Base-by-base conservation (phyloP, 1,140 invertebrate genomes). In the Drosophila aff. region DNA sequence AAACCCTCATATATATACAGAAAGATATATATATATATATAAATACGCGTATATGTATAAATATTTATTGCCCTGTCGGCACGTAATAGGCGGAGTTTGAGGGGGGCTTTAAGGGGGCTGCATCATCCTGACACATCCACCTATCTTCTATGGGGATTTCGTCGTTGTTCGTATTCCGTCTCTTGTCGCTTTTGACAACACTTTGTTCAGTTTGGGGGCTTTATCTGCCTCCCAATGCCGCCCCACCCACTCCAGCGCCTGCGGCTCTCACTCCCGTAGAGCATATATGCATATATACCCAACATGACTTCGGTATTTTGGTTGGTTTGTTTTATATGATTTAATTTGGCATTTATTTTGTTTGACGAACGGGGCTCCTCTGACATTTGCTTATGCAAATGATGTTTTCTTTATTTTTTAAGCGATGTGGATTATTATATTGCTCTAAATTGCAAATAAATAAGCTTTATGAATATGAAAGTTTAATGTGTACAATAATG, bases 371-470 rank as follows among this genome's bases (percentile, higher is more conserved):
- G 23, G 23, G 21, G 21, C 43, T 71, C 77, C 46, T 44, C 65
- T 57, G 74, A 31, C 61, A 49, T 86, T 85, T 81, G 61, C 52
- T 75, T 78, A 86, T 82, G 82, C 79, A 86, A 85, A 85, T 85
- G 57, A 21, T 44, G 46, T 72, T 55, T 67, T 71, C 58, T 55
- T 64, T 67, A 23, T 41, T 31, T 67, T 21, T 60, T 11, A 18
- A 57, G 10, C 33, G 43, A 41, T 68, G 2, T 16, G 47, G 15
- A 21, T 67, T 69, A 43, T 49, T 62, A 41, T 26, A 41, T 55
- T 61, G 50, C 23, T 49, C 6, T 49, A 63, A 58, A 61, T 26
- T 18, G 28, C 58, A 69, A 62, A 47, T 31, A 55, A 53, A 69
- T 46, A 50, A 21, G 47, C 18, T 38, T 38, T 8, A 28, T 43